These are phyloP conservation scores for Drosophila acutilabella DNA, from an alignment of 2,888 invertebrate species.

Conservation along the genomic window DNA sequence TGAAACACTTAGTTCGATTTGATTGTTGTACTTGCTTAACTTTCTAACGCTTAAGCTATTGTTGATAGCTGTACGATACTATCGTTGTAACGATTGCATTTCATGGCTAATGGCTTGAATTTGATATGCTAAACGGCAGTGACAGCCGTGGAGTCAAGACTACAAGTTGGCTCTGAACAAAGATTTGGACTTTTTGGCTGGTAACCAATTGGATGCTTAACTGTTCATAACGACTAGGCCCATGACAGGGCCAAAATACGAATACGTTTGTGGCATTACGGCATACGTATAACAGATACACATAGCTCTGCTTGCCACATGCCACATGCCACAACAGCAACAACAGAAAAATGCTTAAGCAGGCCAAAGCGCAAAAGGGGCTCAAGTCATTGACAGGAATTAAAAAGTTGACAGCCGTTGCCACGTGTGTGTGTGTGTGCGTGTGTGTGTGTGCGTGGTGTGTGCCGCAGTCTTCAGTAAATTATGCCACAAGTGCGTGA, in stretches of 20 bases:
- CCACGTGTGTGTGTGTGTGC: constrained; percentile 20
- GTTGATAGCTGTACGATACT: not conserved
- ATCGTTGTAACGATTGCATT: not conserved
- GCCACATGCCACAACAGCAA: constrained; percentile 9
- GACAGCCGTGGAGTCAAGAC: not conserved
- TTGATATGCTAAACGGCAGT: not conserved
- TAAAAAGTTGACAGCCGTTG: constrained; percentile 73
- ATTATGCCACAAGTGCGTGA: constrained; percentile 79
- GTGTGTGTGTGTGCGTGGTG: constrained; percentile 17
- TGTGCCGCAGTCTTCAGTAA: constrained; percentile 64
- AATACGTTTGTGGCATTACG: constrained; percentile 24
- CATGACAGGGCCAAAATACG: constrained; percentile 41
- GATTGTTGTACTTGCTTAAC: too few species aligned
- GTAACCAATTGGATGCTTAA: constrained; percentile 36
- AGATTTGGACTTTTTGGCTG: constrained; percentile 12
- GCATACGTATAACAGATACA: constrained; percentile 6
- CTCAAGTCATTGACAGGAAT: constrained; percentile 76
- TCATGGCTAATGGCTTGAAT: not conserved
- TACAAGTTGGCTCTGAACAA: too few species aligned
- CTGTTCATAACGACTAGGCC: constrained; percentile 33
- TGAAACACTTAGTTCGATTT: not conserved
- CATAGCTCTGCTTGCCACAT: constrained; percentile 1
- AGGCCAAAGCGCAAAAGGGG: constrained; percentile 48
- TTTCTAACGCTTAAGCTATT: not conserved
- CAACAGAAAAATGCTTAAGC: constrained; percentile 24